phyloP scores from a whole-genome alignment of 1,140 invertebrate species.

The Hirudo medicinalis region DNA sequence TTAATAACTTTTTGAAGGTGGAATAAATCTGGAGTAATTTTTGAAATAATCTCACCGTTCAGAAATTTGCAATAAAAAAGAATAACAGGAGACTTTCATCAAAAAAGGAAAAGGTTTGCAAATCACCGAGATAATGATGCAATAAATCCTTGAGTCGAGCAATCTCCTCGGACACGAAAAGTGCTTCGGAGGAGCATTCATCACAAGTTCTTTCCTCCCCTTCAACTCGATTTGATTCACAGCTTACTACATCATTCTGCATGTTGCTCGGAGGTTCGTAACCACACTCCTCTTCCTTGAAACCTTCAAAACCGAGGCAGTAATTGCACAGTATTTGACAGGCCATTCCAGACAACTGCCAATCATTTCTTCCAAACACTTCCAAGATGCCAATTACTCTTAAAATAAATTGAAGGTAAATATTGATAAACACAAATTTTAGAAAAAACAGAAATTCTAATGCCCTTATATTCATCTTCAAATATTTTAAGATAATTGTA shows the following conservation, averaged over 20 bases:
- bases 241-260: no score
- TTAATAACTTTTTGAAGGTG: no score
- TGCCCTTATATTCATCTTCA: no score
- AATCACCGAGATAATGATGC: not conserved
- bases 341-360: constrained; percentile 4
- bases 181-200: not conserved
- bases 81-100: not conserved
- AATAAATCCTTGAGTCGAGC: not conserved
- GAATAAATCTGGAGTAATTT: not conserved
- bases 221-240: not conserved
- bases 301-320: not conserved
- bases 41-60: no score
- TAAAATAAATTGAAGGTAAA: no score
- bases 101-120: not conserved
- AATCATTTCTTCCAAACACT: constrained; percentile 5
- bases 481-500: no score
- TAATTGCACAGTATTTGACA: constrained; percentile 4
- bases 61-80: not conserved
- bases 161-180: not conserved
- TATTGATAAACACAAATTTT: no score
- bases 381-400: constrained; percentile 6
- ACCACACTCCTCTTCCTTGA: not conserved
- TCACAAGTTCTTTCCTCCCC: not conserved
- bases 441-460: no score
- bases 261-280: no score